Evolutionary conservation across 2,888 invertebrate genomes (phyloP).

Genomic region (Teleiodes luculella): DNA sequence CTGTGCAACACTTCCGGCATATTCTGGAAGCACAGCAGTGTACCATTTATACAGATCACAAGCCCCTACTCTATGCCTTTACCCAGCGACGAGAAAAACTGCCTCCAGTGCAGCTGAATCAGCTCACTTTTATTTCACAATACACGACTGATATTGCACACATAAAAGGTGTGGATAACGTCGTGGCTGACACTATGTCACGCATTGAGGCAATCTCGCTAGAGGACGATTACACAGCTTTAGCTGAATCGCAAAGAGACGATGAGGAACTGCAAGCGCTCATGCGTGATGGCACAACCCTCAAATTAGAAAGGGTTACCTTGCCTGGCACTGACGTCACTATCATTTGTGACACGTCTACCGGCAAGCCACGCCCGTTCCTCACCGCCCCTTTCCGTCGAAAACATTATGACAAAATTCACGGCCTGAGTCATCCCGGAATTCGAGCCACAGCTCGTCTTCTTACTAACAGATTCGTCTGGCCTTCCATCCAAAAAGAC

Average conservation of each 20-base stretch:
- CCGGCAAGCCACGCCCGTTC: constrained; percentile 21
- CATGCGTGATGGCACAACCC: constrained; percentile 7
- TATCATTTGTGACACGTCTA: constrained; percentile 25
- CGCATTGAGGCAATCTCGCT: constrained; percentile 8
- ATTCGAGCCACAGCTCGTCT: constrained; percentile 19
- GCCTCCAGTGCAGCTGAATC: constrained; percentile 20
- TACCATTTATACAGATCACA: constrained; percentile 23
- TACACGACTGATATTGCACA: constrained; percentile 25
- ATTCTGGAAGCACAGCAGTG: constrained; percentile 22
- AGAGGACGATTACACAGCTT: not conserved
- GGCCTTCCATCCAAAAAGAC: not conserved
- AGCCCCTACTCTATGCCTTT: constrained; percentile 23
- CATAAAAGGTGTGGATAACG: constrained; percentile 11
- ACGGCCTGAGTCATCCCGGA: constrained; percentile 28
- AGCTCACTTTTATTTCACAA: constrained; percentile 22
- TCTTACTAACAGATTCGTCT: not conserved
- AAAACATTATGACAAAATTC: constrained; percentile 25
- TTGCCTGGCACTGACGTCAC: constrained; percentile 12
- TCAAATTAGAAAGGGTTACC: constrained; percentile 19
- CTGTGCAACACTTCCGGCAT: constrained; percentile 27
- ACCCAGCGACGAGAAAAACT: constrained; percentile 20
- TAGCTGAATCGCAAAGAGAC: constrained; percentile 8
- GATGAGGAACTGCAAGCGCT: constrained; percentile 4
- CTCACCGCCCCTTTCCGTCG: constrained; percentile 17
- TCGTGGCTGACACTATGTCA: constrained; percentile 15